These are phyloP conservation scores for Hesperia comma DNA, from an alignment of 2,888 invertebrate species.

Conservation along the genomic window DNA sequence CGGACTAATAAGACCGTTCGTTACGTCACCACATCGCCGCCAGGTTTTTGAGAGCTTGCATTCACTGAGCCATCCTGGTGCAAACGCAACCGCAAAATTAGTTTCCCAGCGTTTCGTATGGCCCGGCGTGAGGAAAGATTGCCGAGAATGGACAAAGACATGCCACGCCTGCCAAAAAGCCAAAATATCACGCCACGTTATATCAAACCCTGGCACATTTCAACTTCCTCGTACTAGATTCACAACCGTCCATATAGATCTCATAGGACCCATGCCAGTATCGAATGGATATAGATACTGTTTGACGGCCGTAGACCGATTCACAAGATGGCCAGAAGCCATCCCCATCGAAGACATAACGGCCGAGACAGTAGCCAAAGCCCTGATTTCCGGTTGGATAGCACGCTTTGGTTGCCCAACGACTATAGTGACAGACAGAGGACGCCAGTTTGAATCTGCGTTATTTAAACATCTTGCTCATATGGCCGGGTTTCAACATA, in stretches of 20 bases:
- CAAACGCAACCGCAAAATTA: conserved; percentile 32
- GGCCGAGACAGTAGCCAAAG: conserved; percentile 34
- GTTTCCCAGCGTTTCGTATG: conserved; percentile 52
- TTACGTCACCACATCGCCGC: not conserved
- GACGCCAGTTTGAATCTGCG: conserved; percentile 4
- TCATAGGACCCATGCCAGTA: conserved; percentile 46
- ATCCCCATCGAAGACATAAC: conserved; percentile 51
- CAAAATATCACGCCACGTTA: conserved; percentile 44
- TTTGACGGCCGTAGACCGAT: conserved; percentile 52
- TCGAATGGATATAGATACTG: conserved; percentile 41
- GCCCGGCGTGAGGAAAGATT: conserved; percentile 49
- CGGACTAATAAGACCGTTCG: conserved; percentile 20
- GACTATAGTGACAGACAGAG: not conserved
- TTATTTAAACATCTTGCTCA: not conserved
- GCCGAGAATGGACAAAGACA: conserved; percentile 44
- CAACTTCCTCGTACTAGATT: not conserved
- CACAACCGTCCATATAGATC: conserved; percentile 48
- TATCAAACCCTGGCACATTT: not conserved
- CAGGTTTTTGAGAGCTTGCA: conserved; percentile 27
- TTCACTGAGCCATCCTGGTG: conserved; percentile 33
- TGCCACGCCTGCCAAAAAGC: conserved; percentile 51
- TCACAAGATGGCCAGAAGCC: conserved; percentile 57
- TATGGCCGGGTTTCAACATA: not conserved
- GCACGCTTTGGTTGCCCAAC: conserved; percentile 11
- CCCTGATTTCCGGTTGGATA: conserved; percentile 14